phyloP scores from a whole-genome alignment of 2,888 invertebrate genomes.

The Anodontia alba region DNA sequence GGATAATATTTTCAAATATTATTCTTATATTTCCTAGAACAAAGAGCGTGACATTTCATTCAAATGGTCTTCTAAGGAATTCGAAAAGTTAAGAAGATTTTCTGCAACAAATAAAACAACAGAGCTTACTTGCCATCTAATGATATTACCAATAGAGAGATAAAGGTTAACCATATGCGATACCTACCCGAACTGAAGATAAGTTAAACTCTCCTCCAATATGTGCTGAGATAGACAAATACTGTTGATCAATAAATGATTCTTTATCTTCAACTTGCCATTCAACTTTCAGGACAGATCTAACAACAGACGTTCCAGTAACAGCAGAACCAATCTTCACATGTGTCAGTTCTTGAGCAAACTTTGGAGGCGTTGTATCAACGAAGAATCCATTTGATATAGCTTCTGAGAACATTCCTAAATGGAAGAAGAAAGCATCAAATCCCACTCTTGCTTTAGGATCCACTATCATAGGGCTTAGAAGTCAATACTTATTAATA shows the following conservation, averaged over 20 bases:
- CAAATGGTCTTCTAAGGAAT: too few species aligned
- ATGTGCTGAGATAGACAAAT: slow-evolving; percentile 54
- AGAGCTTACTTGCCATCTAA: too few species aligned
- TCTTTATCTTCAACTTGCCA: slow-evolving; percentile 51
- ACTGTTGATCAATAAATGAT: slow-evolving; percentile 57
- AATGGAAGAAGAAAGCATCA: not conserved
- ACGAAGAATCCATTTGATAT: slow-evolving; percentile 63
- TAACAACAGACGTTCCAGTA: slow-evolving; percentile 32
- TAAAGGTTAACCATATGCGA: too few species aligned
- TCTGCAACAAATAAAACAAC: too few species aligned
- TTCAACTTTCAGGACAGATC: slow-evolving; percentile 39
- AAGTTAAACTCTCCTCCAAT: slow-evolving; percentile 59
- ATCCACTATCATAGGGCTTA: too few species aligned
- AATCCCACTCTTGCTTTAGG: too few species aligned
- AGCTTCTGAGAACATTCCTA: slow-evolving; percentile 54
- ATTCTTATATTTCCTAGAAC: too few species aligned
- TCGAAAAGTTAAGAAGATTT: too few species aligned
- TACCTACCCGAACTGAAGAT: slow-evolving; percentile 52
- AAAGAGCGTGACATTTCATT: too few species aligned
- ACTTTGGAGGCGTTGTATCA: slow-evolving; percentile 51
- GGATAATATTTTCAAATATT: too few species aligned
- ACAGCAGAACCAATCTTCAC: slow-evolving; percentile 40
- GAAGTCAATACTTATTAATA: too few species aligned
- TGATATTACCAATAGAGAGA: too few species aligned
- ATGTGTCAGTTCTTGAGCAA: slow-evolving; percentile 10